phyloP scores from a whole-genome alignment of 2,113 vertebrate species.

The Abramis brama region DNA sequence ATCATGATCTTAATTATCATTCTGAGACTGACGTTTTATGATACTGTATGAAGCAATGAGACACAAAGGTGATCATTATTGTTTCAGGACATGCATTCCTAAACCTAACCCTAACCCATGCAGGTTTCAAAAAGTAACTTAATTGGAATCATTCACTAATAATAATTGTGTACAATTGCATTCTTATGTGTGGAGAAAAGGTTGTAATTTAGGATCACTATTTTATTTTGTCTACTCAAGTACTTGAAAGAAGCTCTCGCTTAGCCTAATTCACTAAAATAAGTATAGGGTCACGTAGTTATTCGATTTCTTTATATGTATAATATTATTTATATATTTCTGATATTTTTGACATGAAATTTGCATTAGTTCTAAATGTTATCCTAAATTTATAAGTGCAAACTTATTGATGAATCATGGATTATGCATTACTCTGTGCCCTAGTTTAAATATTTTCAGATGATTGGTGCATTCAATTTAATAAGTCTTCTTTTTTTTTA shows the following conservation, averaged over 20 bases:
- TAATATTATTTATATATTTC: neutral
- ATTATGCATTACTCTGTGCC: conserved; percentile 1
- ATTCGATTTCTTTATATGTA: neutral
- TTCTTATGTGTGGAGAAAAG: neutral
- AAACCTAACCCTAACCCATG: too few relatives aligned
- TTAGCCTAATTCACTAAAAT: neutral
- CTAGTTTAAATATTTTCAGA: too few relatives aligned
- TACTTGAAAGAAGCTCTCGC: neutral
- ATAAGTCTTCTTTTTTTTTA: neutral
- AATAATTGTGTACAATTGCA: neutral
- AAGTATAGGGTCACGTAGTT: neutral
- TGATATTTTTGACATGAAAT: neutral
- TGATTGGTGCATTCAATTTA: neutral
- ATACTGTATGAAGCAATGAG: neutral
- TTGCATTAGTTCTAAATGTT: neutral
- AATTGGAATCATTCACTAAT: neutral
- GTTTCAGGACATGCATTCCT: neutral
- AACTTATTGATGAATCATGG: neutral
- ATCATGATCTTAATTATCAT: conserved; percentile 47
- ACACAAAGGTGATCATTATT: neutral
- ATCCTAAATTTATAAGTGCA: neutral
- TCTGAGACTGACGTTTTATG: conserved; percentile 9
- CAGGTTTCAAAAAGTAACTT: neutral
- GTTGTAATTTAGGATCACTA: neutral
- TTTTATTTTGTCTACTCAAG: neutral